These are phyloP conservation scores for Zingel zingel DNA, from an alignment of 2,113 vertebrate genomes.

Conservation along the genomic window DNA sequence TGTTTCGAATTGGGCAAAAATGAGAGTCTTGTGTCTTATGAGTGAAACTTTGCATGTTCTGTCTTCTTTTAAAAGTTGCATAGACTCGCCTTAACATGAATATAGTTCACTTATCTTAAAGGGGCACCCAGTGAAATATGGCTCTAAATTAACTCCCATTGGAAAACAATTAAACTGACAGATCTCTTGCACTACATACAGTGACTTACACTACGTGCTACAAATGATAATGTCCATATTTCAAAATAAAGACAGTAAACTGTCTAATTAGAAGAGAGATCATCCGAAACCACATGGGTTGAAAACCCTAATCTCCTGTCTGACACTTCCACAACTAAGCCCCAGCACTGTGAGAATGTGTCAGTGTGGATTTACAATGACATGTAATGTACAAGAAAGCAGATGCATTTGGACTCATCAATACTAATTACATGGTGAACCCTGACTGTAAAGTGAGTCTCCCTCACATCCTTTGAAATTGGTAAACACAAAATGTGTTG, in stretches of 20 bases:
- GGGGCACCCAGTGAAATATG: no score
- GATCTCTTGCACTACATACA: not conserved
- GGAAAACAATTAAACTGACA: not conserved
- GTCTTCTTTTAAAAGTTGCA: not conserved
- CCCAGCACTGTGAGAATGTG: not conserved
- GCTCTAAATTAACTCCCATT: no score
- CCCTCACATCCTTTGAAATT: not conserved
- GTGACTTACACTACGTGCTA: not conserved
- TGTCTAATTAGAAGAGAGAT: not conserved
- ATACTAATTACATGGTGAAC: not conserved
- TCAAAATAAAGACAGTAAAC: not conserved
- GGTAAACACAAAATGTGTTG: not conserved
- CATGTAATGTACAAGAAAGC: not conserved
- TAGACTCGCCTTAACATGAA: not conserved
- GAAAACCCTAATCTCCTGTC: not conserved
- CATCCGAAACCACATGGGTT: not conserved
- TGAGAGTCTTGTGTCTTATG: no score
- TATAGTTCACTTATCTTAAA: no score
- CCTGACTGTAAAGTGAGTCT: not conserved
- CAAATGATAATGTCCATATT: not conserved
- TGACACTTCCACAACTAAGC: not conserved
- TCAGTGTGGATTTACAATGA: not conserved
- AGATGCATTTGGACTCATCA: not conserved
- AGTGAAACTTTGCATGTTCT: no score
- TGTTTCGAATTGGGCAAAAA: not conserved